Evolutionary conservation across 2,113 vertebrate genomes (phyloP), one percentile per base, ranked within the genome.

Genomic region (Salminus brasiliensis): DNA sequence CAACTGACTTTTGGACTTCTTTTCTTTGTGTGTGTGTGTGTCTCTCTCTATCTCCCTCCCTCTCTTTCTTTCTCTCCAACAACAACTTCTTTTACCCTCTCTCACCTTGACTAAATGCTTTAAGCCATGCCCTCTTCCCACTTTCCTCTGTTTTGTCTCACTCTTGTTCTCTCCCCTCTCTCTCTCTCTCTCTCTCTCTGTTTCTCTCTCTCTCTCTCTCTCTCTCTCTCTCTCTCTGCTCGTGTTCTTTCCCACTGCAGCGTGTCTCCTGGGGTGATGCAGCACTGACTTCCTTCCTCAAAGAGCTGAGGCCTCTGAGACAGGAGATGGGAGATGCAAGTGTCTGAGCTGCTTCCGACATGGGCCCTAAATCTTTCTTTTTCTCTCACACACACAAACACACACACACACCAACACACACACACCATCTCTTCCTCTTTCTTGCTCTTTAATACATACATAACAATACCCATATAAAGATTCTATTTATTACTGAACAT

Each of bases 231-330:
- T 66, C 25, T 49, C 7, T n/a, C 36, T n/a, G 4, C 43, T 60
- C 9, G 11, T 8, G 49, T 68, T 36, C 18, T 57, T 11, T 30
- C 32, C 65, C 49, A 39, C 49, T 32, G 27, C 52, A 49, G 60
- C 32, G 34, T 76, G 67, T 73, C 65, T 84, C 72, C 74, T 59
- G 65, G 76, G 79, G 67, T 76, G 74, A 73, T 70, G 23, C 6
- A 63, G 73, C 73, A 55, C 27, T 29, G 32, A 73, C 45, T 76
- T 77, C 39, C 65, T 78, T 65, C 59, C 21, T 76, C 68, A 72
- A 49, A 76, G 59, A 72, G 32, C 21, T 27, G 30, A 59, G 59
- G 52, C 74, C 53, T 84, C 68, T 13, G 43, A 84, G 73, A 80
- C 30, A 34, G 43, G 23, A 72, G 53, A 30, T 13, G 30, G 32